Conservation (phyloP, 2,888 invertebrate genomes). For the Nemotelus nigrinus region DNA sequence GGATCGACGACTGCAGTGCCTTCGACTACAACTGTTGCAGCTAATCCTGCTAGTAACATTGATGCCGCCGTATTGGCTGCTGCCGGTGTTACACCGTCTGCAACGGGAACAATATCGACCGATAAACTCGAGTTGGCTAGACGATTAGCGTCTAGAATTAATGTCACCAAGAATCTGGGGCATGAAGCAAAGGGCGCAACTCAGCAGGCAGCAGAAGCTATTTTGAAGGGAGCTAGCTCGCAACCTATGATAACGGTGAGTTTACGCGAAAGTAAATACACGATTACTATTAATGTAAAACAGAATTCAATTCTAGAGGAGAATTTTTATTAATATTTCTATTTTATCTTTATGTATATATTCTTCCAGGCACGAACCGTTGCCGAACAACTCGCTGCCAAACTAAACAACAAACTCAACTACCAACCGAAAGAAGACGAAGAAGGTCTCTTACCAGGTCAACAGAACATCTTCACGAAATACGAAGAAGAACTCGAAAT, state of each 20-base stretch:
- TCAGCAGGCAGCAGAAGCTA: conserved; percentile 91
- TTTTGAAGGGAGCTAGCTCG: conserved; percentile 83
- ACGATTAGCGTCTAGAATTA: conserved; percentile 86
- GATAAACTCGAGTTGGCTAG: conserved; percentile 90
- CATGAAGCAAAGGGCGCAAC: conserved; percentile 89
- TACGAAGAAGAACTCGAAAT: conserved; percentile 99
- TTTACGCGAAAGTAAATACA: conserved; percentile 41
- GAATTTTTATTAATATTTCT: conserved; percentile 4
- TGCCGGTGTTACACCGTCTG: conserved; percentile 53
- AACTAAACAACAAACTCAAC: conserved; percentile 95
- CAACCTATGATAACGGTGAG: conserved; percentile 82
- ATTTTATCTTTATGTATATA: conserved; percentile 1
- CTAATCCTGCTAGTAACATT: conserved; percentile 56
- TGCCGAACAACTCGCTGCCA: conserved; percentile 96
- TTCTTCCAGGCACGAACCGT: conserved; percentile 83
- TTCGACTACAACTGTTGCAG: conserved; percentile 55
- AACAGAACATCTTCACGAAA: conserved; percentile 80
- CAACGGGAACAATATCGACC: conserved; percentile 62
- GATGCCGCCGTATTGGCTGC: conserved; percentile 58
- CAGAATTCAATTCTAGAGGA: conserved; percentile 7
- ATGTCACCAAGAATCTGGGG: conserved; percentile 85
- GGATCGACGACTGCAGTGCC: conserved; percentile 54
- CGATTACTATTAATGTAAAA: too few relatives aligned
- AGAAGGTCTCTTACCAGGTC: conserved; percentile 73
- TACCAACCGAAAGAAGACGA: conserved; percentile 94